Evolutionary conservation across 35 echinoderm and acorn worm species (phyloP), one percentile per base, ranked within the genome.

Genomic region (Apostichopus japonicus): DNA sequence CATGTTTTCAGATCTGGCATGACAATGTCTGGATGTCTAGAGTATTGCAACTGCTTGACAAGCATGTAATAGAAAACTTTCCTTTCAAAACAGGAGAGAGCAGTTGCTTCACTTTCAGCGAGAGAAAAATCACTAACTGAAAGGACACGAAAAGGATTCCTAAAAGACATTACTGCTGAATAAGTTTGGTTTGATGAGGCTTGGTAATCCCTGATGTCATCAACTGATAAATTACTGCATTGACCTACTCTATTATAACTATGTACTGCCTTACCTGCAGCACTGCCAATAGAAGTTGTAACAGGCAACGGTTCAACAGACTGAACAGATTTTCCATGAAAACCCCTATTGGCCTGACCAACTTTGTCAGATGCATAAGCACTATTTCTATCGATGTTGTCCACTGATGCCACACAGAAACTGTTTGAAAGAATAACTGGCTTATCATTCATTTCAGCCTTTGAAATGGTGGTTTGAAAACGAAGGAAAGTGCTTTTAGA

Each of bases 291-390:
- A 9, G 25, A 2, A 33, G 62, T 89, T 13, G 86, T 62, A 72
- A 89, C 63, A 53, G 62, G 86, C 52, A 89, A 75, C 24, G 86
- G 62, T 54, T 89, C 86, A 33, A 89, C 63, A 72, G 86, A 67
- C 44, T 72, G 61, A 56, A 89, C 9, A 53, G 86, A 89, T 72
- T 65, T 89, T 53, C 86, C 62, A 75, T 89, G 86, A 72, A 72
- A 89, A 15, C 62, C 86, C 72, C 86, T 71, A 17, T 51, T 25
- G 23, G 23, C 65, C 16, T 88, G 86, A 27, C 21, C 56, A 19
- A 59, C 59, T 27, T 75, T 89, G 21, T 73, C 65, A 71, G 86
- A 67, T 25, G 65, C 86, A 89, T 72, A 89, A 8, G 86, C 13
- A 24, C 56, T 72, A 54, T 56, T 75, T 72, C 63, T 89, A 11